Evolutionary conservation across 2,113 vertebrate species (phyloP).

Genomic region (Leuciscus idus): DNA sequence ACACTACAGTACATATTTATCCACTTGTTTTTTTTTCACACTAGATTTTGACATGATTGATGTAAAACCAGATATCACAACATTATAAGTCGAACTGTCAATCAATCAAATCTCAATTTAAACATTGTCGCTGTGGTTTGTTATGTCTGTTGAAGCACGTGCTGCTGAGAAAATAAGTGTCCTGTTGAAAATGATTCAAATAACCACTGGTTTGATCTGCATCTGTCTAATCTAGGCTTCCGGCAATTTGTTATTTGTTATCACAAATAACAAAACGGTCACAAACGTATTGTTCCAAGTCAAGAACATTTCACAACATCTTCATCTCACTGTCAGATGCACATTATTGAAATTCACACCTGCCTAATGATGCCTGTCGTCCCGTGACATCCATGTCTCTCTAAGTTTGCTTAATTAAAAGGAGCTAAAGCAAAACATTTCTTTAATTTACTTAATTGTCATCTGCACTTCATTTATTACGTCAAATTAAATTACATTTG

Average conservation of each 20-base stretch:
- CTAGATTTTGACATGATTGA: neutral
- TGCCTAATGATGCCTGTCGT: constrained; percentile 53
- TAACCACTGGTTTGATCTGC: no score
- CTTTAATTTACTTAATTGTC: no score
- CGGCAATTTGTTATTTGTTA: no score
- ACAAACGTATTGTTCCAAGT: neutral
- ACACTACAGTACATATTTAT: no score
- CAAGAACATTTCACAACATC: neutral
- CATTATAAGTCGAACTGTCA: neutral
- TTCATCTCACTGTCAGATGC: neutral
- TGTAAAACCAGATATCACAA: neutral
- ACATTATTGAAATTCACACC: neutral
- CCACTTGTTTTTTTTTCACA: neutral
- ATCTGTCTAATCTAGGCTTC: no score
- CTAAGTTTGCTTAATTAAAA: no score
- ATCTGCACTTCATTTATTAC: no score
- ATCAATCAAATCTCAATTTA: neutral
- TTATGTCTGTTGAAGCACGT: neutral
- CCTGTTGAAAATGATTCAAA: no score
- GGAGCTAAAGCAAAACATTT: no score
- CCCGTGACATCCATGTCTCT: neutral
- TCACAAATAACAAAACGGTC: neutral
- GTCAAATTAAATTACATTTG: no score
- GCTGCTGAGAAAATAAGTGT: neutral
- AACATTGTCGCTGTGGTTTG: neutral